Base-by-base conservation (phyloP, 2,797 vertebrate genomes). In the Liasis olivaceus region DNA sequence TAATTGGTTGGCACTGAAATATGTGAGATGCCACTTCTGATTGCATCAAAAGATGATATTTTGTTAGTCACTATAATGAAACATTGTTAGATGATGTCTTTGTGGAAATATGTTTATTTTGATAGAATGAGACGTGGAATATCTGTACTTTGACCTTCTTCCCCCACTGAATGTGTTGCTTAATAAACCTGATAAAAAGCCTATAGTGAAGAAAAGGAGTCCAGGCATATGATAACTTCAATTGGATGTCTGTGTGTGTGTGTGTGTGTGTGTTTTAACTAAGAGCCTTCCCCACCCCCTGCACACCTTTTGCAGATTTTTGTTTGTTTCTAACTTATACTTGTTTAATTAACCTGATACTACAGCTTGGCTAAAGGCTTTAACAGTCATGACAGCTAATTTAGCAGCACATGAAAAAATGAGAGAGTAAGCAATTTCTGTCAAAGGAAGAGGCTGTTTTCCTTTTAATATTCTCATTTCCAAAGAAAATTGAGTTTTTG, bases 1-100 rank as follows among this genome's bases (percentile, higher is more conserved):
- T 94, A 95, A 94, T 96, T 96, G 92, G 91, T 92, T 95, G 31
- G 26, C 91, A 92, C 51, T 28, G 59, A 94, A 92, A 94, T 92
- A 89, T 60, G 77, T 72, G 87, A 89, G 86, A 87, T 95, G 60
- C 93, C 87, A 31, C 20, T 96, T 95, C 90, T 15, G 3, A 93
- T 91, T 95, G 77, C 89, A 77, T 94, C 93, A 95, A 91, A 87
- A 90, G 9, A 94, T 69, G 81, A 47, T 91, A 91, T 95, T 94
- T 77, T 62, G 17, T 89, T 94, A 92, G 86, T 90, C 22, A 26
- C 54, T 36, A 2, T 66, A 89, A 92, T 91, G 86, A 94, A 94
- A 85, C 89, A 93, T 91, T 94, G 90, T 88, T 89, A 72, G 17
- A 17, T 91, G 69, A 51, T 88, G 63, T 93, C 87, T 95, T 87